Evolutionary conservation across 2,113 vertebrate species (phyloP), one percentile per base, ranked within the genome.

Genomic region (Ploceus nigricollis): DNA sequence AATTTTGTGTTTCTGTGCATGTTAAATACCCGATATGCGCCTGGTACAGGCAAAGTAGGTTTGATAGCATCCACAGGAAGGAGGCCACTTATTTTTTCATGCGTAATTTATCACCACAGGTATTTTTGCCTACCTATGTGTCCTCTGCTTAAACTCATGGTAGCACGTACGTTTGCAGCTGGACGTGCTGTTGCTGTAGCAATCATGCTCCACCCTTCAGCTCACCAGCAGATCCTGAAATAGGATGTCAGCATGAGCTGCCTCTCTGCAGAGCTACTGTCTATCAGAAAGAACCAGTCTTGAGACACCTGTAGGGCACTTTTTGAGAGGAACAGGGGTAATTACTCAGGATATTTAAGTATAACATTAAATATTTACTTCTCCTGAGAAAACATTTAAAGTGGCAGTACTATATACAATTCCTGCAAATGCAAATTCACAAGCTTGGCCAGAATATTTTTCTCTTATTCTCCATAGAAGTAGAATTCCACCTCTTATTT

Each of bases 371-470:
- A 96, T 96, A 96, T 97, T 97, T 96, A 79, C 95, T 90, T 95
- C 83, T 96, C 89, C 92, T 96, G 84, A 89, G 79, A 96, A 97
- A 97, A 96, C 96, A 93, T 97, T 95, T 94, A 91, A 97, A 97
- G 91, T 96, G 91, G 93, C 94, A 96, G 93, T 85, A 82, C 94
- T 97, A 95, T 87, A 95, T 77, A 95, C 4, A 7, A 92, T 82
- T 89, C 54, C 51, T 73, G 73, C 77, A 96, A 94, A 95, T 61
- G 81, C 77, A 87, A 93, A 85, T 58, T 89, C 87, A 64, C 64
- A 91, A 73, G 35, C 20, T 85, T 94, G 79, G 40, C 75, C 2
- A 13, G 50, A 56, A 78, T 15, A 61, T 94, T 88, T 94, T 69
- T 89, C n/a, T 82, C 65, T 96, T 86, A 68, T 92, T 82, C 93